phyloP scores from a whole-genome alignment of 2,888 invertebrate species.

The Drosophila gaucha region DNA sequence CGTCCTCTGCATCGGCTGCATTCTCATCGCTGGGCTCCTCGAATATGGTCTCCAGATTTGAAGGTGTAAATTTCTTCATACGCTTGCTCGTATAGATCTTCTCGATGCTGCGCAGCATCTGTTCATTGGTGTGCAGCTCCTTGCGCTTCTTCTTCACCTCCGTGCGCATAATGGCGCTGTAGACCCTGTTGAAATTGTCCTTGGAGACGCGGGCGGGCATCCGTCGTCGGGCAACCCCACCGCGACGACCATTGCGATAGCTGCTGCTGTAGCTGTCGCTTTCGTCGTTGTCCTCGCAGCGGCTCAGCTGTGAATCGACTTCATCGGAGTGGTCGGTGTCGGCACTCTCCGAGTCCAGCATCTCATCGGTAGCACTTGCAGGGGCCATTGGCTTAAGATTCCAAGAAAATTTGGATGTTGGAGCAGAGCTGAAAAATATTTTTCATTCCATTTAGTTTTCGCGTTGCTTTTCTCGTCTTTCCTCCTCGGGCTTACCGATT shows the following conservation, averaged over 20 bases:
- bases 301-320: conserved; percentile 54
- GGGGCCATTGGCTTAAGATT: conserved; percentile 33
- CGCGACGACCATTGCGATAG: conserved; percentile 29
- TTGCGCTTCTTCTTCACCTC: conserved; percentile 64
- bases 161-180: conserved; percentile 77
- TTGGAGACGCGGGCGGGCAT: conserved; percentile 79
- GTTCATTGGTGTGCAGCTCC: conserved; percentile 51
- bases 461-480: neutral
- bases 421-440: conserved; percentile 22
- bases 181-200: conserved; percentile 77
- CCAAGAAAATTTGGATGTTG: conserved; percentile 16
- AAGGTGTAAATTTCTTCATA: conserved; percentile 78
- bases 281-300: conserved; percentile 59
- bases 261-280: conserved; percentile 40
- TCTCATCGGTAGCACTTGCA: conserved; percentile 24
- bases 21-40: conserved; percentile 78
- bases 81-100: conserved; percentile 81
- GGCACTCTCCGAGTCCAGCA: conserved; percentile 51
- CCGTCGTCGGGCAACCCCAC: conserved; percentile 69
- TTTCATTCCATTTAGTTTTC: neutral
- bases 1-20: conserved; percentile 70
- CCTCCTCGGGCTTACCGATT: conserved; percentile 64
- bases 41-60: conserved; percentile 82
- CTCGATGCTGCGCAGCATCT: conserved; percentile 69
- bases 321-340: conserved; percentile 63